Evolutionary conservation across 1,140 invertebrate species (phyloP), one percentile per base, ranked within the genome.

Genomic region (Neodiprion fabricii): DNA sequence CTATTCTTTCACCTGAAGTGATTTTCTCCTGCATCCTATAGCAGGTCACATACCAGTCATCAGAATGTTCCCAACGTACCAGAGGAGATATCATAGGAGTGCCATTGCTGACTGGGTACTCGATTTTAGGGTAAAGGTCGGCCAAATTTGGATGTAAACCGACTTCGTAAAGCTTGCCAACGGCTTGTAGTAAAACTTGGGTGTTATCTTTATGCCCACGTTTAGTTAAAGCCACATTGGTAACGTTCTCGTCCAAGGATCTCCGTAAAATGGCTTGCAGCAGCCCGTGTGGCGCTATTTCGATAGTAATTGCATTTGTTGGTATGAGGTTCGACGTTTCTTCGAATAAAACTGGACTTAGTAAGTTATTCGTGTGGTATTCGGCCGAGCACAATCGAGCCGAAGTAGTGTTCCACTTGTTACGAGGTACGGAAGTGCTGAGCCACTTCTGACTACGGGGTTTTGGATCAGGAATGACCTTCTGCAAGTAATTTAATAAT

Each of bases 291-390:
- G 97, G 96, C 0, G 95, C 95, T 21, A 98, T 94, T 85, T 95
- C 94, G 80, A 95, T 94, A 0, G 93, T 91, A 71, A 98, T 89
- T 0, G 96, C 94, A 84, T 97, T 93, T 66, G 89, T 87, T 0
- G 95, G 96, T 40, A 98, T 92, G 70, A 94, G 88, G 10, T 90
- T 88, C 1, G 95, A 87, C 0, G 94, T 94, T 85, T 97, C 95
- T 81, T 97, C 94, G 81, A 98, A 98, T 1, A 96, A 87, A 0
- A 98, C 96, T 21, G 95, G 92, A 78, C 87, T 93, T 66, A 97
- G 85, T 8, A 98, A 87, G 85, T 98, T 99, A 83, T 98, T 98
- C 0, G 96, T 96, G 82, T 97, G 96, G 83, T 99, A 99, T 79
- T 96, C 95, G 5, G 97, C 93, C 0, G 96, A 98, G 0, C 93